These are phyloP conservation scores for Galleria mellonella DNA, from an alignment of 1,140 invertebrate species.

Conservation along the genomic window DNA sequence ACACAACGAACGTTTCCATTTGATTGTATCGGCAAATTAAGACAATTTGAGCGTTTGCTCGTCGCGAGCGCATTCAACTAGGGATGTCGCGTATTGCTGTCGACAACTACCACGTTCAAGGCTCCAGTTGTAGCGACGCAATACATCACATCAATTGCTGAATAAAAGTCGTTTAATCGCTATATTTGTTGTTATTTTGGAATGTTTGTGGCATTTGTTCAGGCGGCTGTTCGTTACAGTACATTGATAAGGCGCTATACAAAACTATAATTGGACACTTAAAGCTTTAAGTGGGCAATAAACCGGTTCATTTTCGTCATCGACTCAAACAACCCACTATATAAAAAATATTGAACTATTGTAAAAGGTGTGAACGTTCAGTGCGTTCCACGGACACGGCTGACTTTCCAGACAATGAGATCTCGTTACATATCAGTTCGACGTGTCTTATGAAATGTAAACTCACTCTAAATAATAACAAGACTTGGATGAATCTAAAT, in stretches of 20 bases:
- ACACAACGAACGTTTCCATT: neutral
- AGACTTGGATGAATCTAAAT: too few relatives aligned
- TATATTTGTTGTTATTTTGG: constrained; percentile 27
- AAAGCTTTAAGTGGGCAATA: constrained; percentile 20
- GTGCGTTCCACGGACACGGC: neutral
- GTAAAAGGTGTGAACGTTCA: constrained; percentile 5
- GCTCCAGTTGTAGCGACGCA: constrained; percentile 2
- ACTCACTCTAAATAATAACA: too few relatives aligned
- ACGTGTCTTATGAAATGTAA: neutral
- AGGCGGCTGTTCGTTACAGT: constrained; percentile 33
- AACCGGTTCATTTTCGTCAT: neutral
- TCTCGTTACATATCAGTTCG: constrained; percentile 29
- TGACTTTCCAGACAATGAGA: constrained; percentile 23
- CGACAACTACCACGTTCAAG: too few relatives aligned
- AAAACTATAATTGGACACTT: constrained; percentile 27
- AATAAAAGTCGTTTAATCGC: constrained; percentile 3
- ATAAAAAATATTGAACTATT: constrained; percentile 15
- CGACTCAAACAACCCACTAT: constrained; percentile 2
- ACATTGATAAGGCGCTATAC: constrained; percentile 20
- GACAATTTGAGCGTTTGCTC: too few relatives aligned
- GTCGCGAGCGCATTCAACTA: too few relatives aligned
- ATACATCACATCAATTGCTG: constrained; percentile 2
- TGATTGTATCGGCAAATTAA: too few relatives aligned
- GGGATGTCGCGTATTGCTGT: too few relatives aligned
- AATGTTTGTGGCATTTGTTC: constrained; percentile 56